Evolutionary conservation across 2,888 invertebrate genomes (phyloP).

Genomic region (Lampropteryx suffumata): DNA sequence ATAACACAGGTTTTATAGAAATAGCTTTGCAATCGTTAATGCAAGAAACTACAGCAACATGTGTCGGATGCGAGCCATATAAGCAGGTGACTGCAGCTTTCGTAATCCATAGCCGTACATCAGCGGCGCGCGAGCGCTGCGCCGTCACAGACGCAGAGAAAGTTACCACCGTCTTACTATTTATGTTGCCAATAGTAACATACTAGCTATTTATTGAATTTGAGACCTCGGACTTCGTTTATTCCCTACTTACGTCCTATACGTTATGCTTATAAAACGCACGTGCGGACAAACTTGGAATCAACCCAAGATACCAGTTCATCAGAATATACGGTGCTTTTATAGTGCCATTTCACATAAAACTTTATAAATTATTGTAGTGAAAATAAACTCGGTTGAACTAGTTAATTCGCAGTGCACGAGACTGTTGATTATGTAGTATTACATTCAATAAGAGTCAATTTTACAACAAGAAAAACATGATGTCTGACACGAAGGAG

Average conservation of each 20-base stretch:
- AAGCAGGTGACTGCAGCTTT: conserved; percentile 70
- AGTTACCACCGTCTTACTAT: conserved; percentile 67
- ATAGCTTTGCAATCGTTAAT: conserved; percentile 32
- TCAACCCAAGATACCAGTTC: conserved; percentile 40
- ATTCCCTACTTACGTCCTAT: conserved; percentile 8
- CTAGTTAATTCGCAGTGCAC: conserved; percentile 23
- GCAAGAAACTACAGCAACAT: conserved; percentile 48
- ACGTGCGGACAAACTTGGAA: conserved; percentile 43
- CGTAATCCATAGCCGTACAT: conserved; percentile 68
- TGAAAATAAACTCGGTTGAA: conserved; percentile 36
- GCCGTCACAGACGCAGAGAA: conserved; percentile 53
- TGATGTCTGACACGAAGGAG: conserved; percentile 50
- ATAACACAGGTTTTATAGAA: conserved; percentile 27
- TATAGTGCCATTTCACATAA: conserved; percentile 41
- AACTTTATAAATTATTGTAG: conserved; percentile 38
- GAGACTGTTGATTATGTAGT: conserved; percentile 9
- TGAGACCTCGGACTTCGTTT: conserved; percentile 1
- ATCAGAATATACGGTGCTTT: conserved; percentile 41
- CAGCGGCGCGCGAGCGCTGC: conserved; percentile 54
- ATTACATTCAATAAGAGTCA: conserved; percentile 22
- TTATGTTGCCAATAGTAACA: conserved; percentile 23
- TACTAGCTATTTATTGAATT: conserved; percentile 12
- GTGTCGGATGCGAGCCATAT: conserved; percentile 58
- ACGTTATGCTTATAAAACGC: conserved; percentile 31
- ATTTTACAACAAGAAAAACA: conserved; percentile 50